Percentiles rank a stretch among this genome's conserved stretches.
These are phyloP conservation scores for Drosophila anceps DNA, from an alignment of 2,888 invertebrate species.

Conservation along the genomic window DNA sequence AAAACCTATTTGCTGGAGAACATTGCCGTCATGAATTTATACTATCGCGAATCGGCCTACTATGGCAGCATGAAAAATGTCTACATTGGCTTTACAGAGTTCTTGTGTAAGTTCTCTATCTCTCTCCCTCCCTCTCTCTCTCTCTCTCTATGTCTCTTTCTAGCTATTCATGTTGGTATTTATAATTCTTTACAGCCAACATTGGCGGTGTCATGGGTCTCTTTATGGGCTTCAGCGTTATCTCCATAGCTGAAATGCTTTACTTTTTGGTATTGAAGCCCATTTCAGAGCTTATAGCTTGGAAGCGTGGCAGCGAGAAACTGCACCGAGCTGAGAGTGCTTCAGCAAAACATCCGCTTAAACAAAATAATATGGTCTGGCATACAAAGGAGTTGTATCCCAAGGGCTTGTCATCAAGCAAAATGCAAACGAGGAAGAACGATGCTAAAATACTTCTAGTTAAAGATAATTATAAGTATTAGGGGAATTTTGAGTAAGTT, in stretches of 20 bases:
- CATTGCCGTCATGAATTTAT: conserved; percentile 91
- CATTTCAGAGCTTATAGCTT: conserved; percentile 74
- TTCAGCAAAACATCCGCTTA: background rate
- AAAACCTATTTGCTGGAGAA: conserved; percentile 86
- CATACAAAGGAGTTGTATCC: conserved; percentile 61
- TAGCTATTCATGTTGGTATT: background rate
- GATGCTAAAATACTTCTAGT: conserved; percentile 1
- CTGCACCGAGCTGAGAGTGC: background rate
- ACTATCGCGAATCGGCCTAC: conserved; percentile 90
- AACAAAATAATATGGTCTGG: conserved; percentile 43
- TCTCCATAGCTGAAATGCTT: conserved; percentile 91
- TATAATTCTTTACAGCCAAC: conserved; percentile 87
- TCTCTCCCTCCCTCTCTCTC: background rate
- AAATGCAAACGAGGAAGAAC: background rate
- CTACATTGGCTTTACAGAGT: conserved; percentile 92
- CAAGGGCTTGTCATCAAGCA: conserved; percentile 39
- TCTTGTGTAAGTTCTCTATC: conserved; percentile 89
- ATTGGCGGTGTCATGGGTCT: conserved; percentile 92
- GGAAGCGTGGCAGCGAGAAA: conserved; percentile 36
- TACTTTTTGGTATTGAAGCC: conserved; percentile 89
- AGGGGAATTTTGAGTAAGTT: too few species aligned
- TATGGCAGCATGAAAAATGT: conserved; percentile 90
- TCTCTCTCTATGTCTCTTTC: background rate
- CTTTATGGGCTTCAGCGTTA: conserved; percentile 92
- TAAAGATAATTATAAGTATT: background rate